Percentiles rank a stretch among this genome's conserved stretches.
Evolutionary conservation across 2,888 invertebrate species (phyloP).

Genomic region (Taphrorychus bicolor): DNA sequence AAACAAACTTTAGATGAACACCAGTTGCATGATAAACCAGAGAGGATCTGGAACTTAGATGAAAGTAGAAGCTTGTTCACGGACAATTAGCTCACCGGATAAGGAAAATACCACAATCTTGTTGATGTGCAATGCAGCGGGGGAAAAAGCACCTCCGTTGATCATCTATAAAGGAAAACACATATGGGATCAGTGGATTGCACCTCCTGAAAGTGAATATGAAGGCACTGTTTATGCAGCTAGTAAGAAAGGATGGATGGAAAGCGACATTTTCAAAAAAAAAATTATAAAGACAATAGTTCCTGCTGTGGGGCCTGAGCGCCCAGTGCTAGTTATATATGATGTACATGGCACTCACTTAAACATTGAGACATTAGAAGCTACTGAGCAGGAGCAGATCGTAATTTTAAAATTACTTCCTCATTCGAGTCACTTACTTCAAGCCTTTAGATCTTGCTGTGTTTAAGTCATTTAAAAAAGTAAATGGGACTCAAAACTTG

Average conservation of each 20-base stretch:
- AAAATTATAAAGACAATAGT: constrained; percentile 45
- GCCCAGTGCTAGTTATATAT: constrained; percentile 38
- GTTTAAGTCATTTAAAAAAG: constrained; percentile 44
- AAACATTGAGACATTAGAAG: constrained; percentile 6
- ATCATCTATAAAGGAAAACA: constrained; percentile 53
- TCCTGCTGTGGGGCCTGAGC: constrained; percentile 32
- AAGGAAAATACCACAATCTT: constrained; percentile 51
- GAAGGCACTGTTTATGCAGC: constrained; percentile 49
- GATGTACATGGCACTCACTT: constrained; percentile 30
- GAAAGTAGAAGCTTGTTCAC: constrained; percentile 16
- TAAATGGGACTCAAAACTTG: constrained; percentile 39
- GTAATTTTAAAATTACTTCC: constrained; percentile 40
- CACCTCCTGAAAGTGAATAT: constrained; percentile 43
- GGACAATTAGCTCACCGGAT: constrained; percentile 41
- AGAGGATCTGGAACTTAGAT: too few species aligned
- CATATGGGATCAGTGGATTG: constrained; percentile 54
- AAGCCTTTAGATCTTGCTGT: constrained; percentile 40
- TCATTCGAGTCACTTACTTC: constrained; percentile 45
- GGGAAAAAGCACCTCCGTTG: constrained; percentile 51
- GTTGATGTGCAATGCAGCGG: constrained; percentile 44
- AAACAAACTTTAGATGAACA: constrained; percentile 6
- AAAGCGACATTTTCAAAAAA: constrained; percentile 46
- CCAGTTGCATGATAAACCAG: background rate
- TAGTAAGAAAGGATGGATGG: constrained; percentile 51
- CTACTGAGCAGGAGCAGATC: constrained; percentile 9